Evolutionary conservation across 2,797 vertebrate genomes (phyloP).

Genomic region (Sebastiscus albofasciatus): DNA sequence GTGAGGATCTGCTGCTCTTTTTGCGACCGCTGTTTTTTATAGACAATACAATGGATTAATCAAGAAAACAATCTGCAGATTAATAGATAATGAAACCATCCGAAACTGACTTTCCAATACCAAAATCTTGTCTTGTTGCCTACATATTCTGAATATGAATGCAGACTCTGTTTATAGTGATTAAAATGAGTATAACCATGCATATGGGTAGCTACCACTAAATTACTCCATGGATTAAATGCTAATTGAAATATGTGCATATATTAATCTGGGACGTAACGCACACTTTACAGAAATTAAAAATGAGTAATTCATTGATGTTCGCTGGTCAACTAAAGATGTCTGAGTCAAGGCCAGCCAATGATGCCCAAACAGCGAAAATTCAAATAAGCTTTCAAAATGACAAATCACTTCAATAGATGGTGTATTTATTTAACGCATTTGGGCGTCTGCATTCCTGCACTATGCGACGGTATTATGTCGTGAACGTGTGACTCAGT

Average conservation of each 20-base stretch:
- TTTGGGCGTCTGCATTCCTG: neutral
- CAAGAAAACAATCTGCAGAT: neutral
- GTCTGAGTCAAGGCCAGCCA: neutral
- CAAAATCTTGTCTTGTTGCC: too few relatives aligned
- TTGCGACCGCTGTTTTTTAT: neutral
- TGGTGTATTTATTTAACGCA: neutral
- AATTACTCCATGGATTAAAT: neutral
- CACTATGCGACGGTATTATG: neutral
- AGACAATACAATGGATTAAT: neutral
- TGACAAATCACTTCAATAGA: neutral
- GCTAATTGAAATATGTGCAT: neutral
- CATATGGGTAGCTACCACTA: neutral
- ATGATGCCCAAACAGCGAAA: neutral
- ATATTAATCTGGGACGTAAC: neutral
- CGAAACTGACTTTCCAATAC: too few relatives aligned
- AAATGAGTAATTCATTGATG: slow-evolving; percentile 8
- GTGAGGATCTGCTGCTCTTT: neutral
- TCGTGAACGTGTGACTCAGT: neutral
- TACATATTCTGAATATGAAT: too few relatives aligned
- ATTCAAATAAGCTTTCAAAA: neutral
- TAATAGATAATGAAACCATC: neutral
- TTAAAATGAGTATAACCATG: neutral
- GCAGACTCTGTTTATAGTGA: too few relatives aligned
- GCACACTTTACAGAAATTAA: neutral
- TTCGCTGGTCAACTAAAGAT: neutral